These are phyloP conservation scores for Spialia ferax DNA, from an alignment of 2,888 invertebrate genomes.

Conservation along the genomic window DNA sequence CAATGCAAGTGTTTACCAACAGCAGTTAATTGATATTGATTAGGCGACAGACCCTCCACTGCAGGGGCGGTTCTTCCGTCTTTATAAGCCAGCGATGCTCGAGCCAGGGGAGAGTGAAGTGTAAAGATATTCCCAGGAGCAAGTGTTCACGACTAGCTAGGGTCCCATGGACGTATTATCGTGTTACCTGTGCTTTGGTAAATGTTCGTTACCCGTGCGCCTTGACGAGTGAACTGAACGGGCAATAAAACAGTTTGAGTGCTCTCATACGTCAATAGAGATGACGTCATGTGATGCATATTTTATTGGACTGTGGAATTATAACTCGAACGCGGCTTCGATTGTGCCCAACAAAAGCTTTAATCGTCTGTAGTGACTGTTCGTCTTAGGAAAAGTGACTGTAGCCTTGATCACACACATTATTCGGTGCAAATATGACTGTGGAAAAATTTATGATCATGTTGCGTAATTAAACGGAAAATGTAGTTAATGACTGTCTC, in stretches of 20 bases:
- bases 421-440: slow-evolving; percentile 49
- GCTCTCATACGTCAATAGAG: slow-evolving; percentile 82
- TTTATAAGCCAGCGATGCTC: slow-evolving; percentile 51
- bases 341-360: slow-evolving; percentile 74
- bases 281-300: slow-evolving; percentile 84
- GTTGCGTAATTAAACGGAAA: slow-evolving; percentile 56
- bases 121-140: slow-evolving; percentile 38
- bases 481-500: slow-evolving; percentile 44
- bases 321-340: slow-evolving; percentile 63
- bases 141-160: slow-evolving; percentile 43
- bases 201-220: slow-evolving; percentile 48
- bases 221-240: slow-evolving; percentile 49
- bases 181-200: slow-evolving; percentile 55
- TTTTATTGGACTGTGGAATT: slow-evolving; percentile 60
- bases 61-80: slow-evolving; percentile 72
- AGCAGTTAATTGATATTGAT: slow-evolving; percentile 77
- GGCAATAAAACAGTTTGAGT: slow-evolving; percentile 67
- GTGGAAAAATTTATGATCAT: slow-evolving; percentile 52
- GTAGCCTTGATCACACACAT: slow-evolving; percentile 52
- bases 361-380: slow-evolving; percentile 75
- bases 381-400: slow-evolving; percentile 60
- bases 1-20: slow-evolving; percentile 90
- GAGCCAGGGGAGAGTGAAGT: slow-evolving; percentile 53
- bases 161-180: slow-evolving; percentile 36
- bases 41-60: slow-evolving; percentile 63